Conservation (phyloP, 2,113 vertebrate species). For the Conger conger region DNA sequence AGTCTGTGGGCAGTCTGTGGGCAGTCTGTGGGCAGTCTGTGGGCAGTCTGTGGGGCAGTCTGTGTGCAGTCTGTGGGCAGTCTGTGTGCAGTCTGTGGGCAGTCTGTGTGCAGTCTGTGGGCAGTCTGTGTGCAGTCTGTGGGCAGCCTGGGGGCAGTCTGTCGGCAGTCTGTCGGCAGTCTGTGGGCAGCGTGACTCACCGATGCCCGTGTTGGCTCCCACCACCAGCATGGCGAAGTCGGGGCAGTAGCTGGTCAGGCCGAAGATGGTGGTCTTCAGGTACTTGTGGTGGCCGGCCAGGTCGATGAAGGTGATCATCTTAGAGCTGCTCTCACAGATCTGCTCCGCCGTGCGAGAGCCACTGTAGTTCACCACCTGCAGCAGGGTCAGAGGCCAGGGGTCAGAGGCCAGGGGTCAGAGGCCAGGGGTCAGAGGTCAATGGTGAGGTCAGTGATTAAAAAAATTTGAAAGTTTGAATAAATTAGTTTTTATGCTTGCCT, state of each 20-base stretch:
- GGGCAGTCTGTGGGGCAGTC: no score
- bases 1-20: no score
- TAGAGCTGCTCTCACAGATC: constrained; percentile 95
- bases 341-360: constrained; percentile 92
- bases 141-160: no score
- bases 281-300: constrained; percentile 96
- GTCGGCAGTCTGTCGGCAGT: no score
- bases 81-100: no score
- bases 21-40: no score
- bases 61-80: no score
- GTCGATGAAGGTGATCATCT: constrained; percentile 99
- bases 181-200: constrained; percentile 61
- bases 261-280: constrained; percentile 95
- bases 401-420: not conserved
- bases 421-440: not conserved
- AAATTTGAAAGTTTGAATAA: not conserved
- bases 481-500: not conserved
- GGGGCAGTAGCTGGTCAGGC: constrained; percentile 93
- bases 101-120: no score
- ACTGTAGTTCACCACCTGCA: constrained; percentile 94
- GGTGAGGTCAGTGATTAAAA: not conserved
- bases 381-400: not conserved
- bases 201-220: constrained; percentile 94
- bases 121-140: no score
- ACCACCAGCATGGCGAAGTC: constrained; percentile 96